Percentiles rank a stretch among this genome's conserved stretches.
phyloP scores from a whole-genome alignment of 2,888 invertebrate species.

The Gastrophysa polygoni region DNA sequence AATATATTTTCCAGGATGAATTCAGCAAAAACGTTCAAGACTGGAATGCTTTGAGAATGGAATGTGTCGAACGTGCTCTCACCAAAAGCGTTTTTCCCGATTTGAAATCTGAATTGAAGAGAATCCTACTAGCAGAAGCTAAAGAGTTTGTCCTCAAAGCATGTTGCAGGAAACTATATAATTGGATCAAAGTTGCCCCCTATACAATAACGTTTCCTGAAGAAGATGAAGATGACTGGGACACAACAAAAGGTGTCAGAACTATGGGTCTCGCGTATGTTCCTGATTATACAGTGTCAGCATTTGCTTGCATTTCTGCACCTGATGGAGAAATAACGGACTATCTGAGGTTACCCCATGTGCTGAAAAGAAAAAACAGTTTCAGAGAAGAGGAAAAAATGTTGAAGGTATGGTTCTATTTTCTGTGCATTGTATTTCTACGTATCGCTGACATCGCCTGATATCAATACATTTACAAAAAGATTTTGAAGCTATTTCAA shows the following conservation, averaged over 20 bases:
- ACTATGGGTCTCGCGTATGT: constrained; percentile 90
- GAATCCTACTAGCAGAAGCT: constrained; percentile 81
- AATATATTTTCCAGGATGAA: constrained; percentile 68
- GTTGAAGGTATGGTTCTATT: constrained; percentile 58
- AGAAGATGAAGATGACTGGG: constrained; percentile 93
- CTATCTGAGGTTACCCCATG: constrained; percentile 84
- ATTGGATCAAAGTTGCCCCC: constrained; percentile 87
- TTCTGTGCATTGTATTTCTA: constrained; percentile 36
- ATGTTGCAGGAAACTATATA: constrained; percentile 85
- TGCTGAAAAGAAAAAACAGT: constrained; percentile 81
- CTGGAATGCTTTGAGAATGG: constrained; percentile 90
- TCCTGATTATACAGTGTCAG: constrained; percentile 81
- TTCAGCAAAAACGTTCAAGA: constrained; percentile 93
- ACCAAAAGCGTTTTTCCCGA: constrained; percentile 89
- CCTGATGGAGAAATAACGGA: constrained; percentile 93
- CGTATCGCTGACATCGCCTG: too few species aligned
- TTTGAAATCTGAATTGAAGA: constrained; percentile 82
- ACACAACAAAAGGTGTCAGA: constrained; percentile 79
- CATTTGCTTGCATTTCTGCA: constrained; percentile 86
- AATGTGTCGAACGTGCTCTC: constrained; percentile 88
- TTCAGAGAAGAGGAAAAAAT: constrained; percentile 70
- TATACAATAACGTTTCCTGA: constrained; percentile 75
- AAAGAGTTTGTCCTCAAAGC: constrained; percentile 84
- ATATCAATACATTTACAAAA: too few species aligned
- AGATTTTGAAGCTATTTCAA: too few species aligned